Conservation (phyloP, 2,888 invertebrate genomes). For the Smittia aterrima region DNA sequence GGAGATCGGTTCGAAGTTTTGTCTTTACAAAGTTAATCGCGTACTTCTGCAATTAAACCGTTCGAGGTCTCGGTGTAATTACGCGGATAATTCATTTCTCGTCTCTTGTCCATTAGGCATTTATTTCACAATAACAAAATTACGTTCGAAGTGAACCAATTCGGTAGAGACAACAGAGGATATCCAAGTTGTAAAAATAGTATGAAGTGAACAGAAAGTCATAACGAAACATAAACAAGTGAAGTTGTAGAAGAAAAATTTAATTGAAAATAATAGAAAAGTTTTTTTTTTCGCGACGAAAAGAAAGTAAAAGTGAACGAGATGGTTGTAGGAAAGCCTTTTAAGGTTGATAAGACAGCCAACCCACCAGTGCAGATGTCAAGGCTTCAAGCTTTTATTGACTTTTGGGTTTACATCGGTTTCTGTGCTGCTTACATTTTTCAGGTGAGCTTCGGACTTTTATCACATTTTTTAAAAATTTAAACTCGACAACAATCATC, state of each 20-base stretch:
- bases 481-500: background rate
- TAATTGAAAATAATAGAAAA: background rate
- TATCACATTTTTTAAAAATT: no score
- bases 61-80: conserved; percentile 30
- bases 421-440: conserved; percentile 17
- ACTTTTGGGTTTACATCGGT: conserved; percentile 15
- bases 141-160: background rate
- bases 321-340: conserved; percentile 15
- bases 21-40: background rate
- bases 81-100: background rate
- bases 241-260: background rate
- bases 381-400: background rate
- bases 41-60: conserved; percentile 22
- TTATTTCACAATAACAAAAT: background rate
- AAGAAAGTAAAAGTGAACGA: background rate
- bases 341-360: conserved; percentile 26
- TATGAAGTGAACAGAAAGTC: background rate
- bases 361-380: background rate
- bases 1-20: conserved; percentile 29
- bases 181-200: background rate
- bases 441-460: conserved; percentile 24
- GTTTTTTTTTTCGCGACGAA: background rate
- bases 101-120: background rate
- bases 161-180: background rate
- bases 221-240: background rate